Evolutionary conservation across 2,888 invertebrate genomes (phyloP).

Genomic region (Odontocerum albicorne): DNA sequence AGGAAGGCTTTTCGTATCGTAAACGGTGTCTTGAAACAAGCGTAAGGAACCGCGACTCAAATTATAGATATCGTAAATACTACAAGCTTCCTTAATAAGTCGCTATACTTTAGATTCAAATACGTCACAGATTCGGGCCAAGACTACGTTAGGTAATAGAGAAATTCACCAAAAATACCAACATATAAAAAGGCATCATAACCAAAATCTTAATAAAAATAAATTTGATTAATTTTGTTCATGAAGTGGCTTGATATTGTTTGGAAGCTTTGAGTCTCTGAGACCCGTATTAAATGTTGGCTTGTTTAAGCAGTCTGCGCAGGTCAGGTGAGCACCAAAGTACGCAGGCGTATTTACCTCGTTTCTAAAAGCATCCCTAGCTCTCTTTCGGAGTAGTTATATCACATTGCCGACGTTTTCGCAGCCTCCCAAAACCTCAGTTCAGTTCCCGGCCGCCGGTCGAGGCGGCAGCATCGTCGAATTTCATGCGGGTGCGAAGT

Average conservation of each 20-base stretch:
- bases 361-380: slow-evolving; percentile 27
- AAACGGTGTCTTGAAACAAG: slow-evolving; percentile 13
- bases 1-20: slow-evolving; percentile 2
- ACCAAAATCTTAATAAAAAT: too few relatives aligned
- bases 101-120: slow-evolving; percentile 13
- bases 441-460: slow-evolving; percentile 33
- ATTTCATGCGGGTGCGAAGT: slow-evolving; percentile 6
- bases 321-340: slow-evolving; percentile 22
- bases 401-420: slow-evolving; percentile 27
- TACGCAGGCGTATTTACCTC: slow-evolving; percentile 29
- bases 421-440: slow-evolving; percentile 25
- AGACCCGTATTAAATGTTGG: slow-evolving; percentile 9
- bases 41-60: slow-evolving; percentile 22
- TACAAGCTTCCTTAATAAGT: slow-evolving; percentile 19
- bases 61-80: slow-evolving; percentile 26
- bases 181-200: neutral
- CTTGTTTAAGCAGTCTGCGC: slow-evolving; percentile 27
- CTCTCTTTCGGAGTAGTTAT: slow-evolving; percentile 17
- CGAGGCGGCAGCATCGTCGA: slow-evolving; percentile 25
- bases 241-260: neutral
- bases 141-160: neutral
- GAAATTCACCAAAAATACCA: neutral
- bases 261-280: neutral
- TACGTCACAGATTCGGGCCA: slow-evolving; percentile 25
- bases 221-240: too few relatives aligned